phyloP scores from a whole-genome alignment of 2,888 invertebrate genomes.

The Ischnura elegans region DNA sequence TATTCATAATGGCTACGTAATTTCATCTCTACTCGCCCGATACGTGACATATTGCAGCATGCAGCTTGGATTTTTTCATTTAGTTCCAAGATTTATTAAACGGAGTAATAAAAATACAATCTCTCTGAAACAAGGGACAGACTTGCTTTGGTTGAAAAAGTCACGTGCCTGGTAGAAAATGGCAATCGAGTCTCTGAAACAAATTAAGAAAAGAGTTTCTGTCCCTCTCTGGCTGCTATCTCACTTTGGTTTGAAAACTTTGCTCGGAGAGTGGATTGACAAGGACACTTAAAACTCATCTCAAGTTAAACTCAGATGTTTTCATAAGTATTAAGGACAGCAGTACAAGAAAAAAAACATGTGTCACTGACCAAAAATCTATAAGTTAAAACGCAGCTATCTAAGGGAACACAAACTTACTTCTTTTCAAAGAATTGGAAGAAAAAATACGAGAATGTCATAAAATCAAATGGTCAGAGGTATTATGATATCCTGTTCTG shows the following conservation, averaged over 20 bases:
- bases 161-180: not conserved
- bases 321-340: too few species aligned
- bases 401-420: too few species aligned
- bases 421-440: too few species aligned
- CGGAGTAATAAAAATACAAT: not conserved
- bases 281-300: not conserved
- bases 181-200: not conserved
- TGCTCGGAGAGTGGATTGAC: not conserved
- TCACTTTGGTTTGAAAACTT: not conserved
- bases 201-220: not conserved
- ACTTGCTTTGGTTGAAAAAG: not conserved
- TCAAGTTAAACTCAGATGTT: not conserved
- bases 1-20: too few species aligned
- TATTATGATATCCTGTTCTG: too few species aligned
- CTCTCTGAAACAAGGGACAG: not conserved
- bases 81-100: not conserved
- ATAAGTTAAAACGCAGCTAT: too few species aligned
- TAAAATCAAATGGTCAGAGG: too few species aligned
- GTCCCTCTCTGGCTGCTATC: not conserved
- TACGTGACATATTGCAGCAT: not conserved
- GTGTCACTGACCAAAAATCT: too few species aligned
- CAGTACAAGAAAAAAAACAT: too few species aligned
- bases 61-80: too few species aligned
- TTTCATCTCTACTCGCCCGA: too few species aligned
- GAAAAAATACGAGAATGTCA: too few species aligned